phyloP scores from a whole-genome alignment of 1,140 invertebrate species.

The Lucilia cuprina region DNA sequence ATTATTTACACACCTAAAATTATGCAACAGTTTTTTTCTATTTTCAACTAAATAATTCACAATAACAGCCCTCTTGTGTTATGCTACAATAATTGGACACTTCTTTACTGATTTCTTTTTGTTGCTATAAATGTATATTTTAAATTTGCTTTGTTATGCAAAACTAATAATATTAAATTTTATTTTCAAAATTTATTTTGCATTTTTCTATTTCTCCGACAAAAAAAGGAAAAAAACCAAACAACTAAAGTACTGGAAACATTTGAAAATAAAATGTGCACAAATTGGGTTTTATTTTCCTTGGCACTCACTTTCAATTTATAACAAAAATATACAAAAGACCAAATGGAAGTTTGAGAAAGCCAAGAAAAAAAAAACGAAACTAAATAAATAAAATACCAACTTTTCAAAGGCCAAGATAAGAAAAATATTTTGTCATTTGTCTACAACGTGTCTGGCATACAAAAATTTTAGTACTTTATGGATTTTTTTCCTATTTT shows the following conservation, averaged over 20 bases:
- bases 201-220: background rate
- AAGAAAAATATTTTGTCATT: conserved; percentile 28
- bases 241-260: background rate
- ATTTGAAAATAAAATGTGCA: background rate
- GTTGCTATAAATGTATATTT: background rate
- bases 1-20: background rate
- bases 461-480: background rate
- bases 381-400: background rate
- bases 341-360: background rate
- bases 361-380: background rate
- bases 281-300: conserved; percentile 16
- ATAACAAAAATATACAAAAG: background rate
- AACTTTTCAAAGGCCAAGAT: background rate
- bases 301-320: conserved; percentile 17
- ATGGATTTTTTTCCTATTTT: background rate
- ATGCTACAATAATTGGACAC: background rate
- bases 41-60: background rate
- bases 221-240: background rate
- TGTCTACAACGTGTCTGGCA: conserved; percentile 29
- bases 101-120: background rate
- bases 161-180: background rate
- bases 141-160: background rate
- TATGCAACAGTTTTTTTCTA: background rate
- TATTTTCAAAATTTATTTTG: background rate
- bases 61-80: background rate